Base-by-base conservation (phyloP, 2,888 invertebrate genomes). In the Lycaena phlaeas region DNA sequence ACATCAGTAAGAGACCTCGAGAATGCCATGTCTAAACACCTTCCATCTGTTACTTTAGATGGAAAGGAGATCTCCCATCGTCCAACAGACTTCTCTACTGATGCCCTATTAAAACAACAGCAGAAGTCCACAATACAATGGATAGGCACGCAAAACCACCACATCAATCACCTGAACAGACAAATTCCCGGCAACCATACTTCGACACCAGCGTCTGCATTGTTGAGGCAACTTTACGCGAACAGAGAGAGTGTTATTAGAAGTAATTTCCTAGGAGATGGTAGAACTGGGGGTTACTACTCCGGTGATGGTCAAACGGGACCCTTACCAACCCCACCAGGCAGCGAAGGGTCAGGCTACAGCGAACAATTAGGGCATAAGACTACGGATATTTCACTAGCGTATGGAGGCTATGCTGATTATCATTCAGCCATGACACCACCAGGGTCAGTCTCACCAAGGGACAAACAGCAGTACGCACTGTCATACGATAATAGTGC, bases 381-480 rank as follows among this genome's bases (percentile, higher is more conserved):
- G 58, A 67, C 73, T 27, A 81, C 82, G 9, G 84, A 84, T 47
- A 76, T 91, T 87, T 72, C 92, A 73, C 62, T 82, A 53, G 76
- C 82, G 31, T 84, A 84, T 44, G 79, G 81, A 17, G 88, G 90
- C 27, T 87, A 88, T 51, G 92, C 91, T 49, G 94, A 94, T 61
- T 95, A 95, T 60, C 96, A 96, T 69, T 92, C 95, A 27, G 95
- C 95, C 36, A 97, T 97, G 94, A 97, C 97, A 3, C 97, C 97
- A 39, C 97, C 97, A 38, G 95, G 96, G n/a, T 97, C 97, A 2
- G 97, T 97, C 1, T 97, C 97, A 3, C 97, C 97, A 0, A 87
- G 96, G 46, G 97, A 97, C 62, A 95, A 87, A 65, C 92, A 89
- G 56, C 90, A 90, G 55, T 84, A 84, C 41, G 72, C 82, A 3